These are phyloP conservation scores for Pocillopora verrucosa DNA, from an alignment of 64 coral and sea anemone genomes.

Conservation along the genomic window DNA sequence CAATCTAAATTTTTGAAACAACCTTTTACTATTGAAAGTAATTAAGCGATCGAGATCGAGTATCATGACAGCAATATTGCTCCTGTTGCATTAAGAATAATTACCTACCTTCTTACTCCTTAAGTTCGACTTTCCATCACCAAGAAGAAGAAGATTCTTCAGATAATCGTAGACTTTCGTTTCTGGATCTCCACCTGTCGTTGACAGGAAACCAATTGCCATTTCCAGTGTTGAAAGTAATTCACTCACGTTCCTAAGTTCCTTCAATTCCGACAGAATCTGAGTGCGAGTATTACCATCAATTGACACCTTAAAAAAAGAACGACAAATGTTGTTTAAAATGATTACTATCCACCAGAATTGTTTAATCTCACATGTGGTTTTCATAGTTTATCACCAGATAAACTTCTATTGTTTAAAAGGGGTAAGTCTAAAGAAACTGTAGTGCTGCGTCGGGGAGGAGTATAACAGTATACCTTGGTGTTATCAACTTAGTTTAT, in stretches of 20 bases:
- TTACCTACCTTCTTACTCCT: slow-evolving; percentile 41
- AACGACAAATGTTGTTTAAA: no score
- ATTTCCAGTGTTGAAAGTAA: slow-evolving; percentile 60
- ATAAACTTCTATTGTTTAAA: no score
- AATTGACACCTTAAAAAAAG: slow-evolving; percentile 35
- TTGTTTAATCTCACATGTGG: no score
- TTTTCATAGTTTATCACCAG: no score
- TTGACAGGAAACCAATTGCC: slow-evolving; percentile 62
- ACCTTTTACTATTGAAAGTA: no score
- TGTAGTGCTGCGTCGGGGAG: no score
- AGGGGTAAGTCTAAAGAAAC: no score
- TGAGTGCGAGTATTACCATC: neutral
- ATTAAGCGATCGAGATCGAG: no score
- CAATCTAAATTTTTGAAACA: no score
- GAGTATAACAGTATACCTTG: neutral
- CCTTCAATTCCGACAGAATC: slow-evolving; percentile 47
- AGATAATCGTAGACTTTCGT: slow-evolving; percentile 52
- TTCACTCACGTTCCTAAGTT: slow-evolving; percentile 47
- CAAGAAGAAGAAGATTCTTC: slow-evolving; percentile 4
- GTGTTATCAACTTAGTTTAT: neutral
- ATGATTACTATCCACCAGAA: no score
- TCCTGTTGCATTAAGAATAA: neutral
- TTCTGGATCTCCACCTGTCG: slow-evolving; percentile 47
- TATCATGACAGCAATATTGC: no score
- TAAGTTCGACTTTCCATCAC: slow-evolving; percentile 11